These are phyloP conservation scores for Cossypha caffra DNA, from an alignment of 2,797 vertebrate species.

Conservation along the genomic window DNA sequence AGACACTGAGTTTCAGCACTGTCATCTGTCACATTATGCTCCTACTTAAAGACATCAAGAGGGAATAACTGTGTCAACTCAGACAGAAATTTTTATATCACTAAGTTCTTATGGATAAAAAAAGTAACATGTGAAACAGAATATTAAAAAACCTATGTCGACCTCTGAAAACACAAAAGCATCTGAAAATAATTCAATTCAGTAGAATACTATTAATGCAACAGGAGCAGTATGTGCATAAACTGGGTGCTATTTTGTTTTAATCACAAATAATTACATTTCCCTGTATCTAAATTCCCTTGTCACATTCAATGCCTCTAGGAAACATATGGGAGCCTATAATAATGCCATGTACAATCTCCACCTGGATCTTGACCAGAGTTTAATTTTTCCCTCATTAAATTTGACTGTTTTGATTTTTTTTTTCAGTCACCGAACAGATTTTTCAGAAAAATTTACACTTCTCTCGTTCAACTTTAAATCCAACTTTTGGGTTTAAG, in stretches of 20 bases:
- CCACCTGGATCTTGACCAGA: background rate
- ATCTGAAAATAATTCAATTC: background rate
- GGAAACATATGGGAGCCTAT: background rate
- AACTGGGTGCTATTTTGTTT: slow-evolving; percentile 11
- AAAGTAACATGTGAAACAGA: background rate
- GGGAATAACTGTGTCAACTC: slow-evolving; percentile 30
- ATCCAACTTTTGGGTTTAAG: background rate
- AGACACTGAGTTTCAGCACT: background rate
- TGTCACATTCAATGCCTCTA: background rate
- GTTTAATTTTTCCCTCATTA: background rate
- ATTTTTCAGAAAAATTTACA: background rate
- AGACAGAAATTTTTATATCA: slow-evolving; percentile 48
- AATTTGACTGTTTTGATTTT: background rate
- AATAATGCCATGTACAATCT: background rate
- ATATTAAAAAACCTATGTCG: background rate
- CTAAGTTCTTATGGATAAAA: slow-evolving; percentile 20
- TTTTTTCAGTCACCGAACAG: background rate
- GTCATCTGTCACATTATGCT: slow-evolving; percentile 34
- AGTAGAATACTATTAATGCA: background rate
- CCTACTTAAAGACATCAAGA: slow-evolving; percentile 16
- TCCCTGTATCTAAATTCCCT: background rate
- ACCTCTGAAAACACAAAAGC: background rate
- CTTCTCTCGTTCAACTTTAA: background rate
- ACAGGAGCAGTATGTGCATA: background rate
- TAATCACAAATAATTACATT: slow-evolving; percentile 17